phyloP scores from a whole-genome alignment of 2,113 vertebrate genomes.

The Carassius gibelio region DNA sequence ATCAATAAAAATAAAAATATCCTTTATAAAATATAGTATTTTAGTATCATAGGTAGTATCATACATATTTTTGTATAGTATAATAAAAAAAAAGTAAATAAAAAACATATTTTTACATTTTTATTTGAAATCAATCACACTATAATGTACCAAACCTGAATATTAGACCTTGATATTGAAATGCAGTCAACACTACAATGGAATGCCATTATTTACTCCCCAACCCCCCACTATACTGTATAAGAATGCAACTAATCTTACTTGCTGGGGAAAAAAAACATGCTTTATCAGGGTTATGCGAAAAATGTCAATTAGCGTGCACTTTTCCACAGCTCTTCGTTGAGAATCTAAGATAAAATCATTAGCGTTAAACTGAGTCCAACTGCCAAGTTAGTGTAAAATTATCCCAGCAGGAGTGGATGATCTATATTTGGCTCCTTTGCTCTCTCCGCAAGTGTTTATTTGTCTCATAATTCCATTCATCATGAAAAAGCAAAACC shows the following conservation, averaged over 20 bases:
- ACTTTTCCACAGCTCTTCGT: neutral
- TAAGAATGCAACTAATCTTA: neutral
- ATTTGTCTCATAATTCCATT: conserved; percentile 51
- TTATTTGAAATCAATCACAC: too few species aligned
- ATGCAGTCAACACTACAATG: neutral
- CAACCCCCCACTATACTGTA: neutral
- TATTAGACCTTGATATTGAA: neutral
- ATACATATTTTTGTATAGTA: too few species aligned
- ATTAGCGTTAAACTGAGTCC: neutral
- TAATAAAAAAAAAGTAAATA: too few species aligned
- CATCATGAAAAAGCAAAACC: conserved; percentile 49
- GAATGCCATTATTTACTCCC: neutral
- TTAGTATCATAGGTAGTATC: too few species aligned
- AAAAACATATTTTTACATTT: too few species aligned
- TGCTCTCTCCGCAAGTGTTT: conserved; percentile 40
- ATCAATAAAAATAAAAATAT: neutral
- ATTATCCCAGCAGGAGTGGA: neutral
- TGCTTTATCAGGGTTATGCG: neutral
- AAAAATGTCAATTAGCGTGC: neutral
- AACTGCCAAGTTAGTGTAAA: conserved; percentile 20
- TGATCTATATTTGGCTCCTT: conserved; percentile 23
- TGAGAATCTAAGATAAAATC: conserved; percentile 23
- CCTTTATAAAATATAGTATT: too few species aligned
- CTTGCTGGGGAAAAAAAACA: neutral
- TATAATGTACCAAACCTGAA: neutral